Evolutionary conservation across 2,113 vertebrate genomes (phyloP).

Genomic region (Oenanthe melanoleuca): DNA sequence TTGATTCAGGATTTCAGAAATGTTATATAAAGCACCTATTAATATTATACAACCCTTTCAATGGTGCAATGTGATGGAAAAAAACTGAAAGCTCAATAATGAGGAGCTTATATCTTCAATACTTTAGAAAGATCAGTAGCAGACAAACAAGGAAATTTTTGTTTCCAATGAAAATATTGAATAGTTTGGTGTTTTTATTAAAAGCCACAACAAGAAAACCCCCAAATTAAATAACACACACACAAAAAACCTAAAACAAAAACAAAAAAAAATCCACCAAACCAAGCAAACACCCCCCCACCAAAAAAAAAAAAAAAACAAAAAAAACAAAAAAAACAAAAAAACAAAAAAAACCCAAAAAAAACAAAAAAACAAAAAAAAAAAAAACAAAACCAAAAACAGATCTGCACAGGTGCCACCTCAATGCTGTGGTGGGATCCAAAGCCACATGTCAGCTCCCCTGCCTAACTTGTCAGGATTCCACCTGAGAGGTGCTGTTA

Average conservation of each 20-base stretch:
- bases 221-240: neutral
- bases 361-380: neutral
- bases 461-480: too few relatives aligned
- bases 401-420: neutral
- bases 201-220: neutral
- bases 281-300: neutral
- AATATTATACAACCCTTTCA: neutral
- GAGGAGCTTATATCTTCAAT: neutral
- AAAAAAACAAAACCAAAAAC: neutral
- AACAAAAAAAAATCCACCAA: neutral
- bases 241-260: neutral
- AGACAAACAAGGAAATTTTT: neutral
- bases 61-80: neutral
- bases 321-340: neutral
- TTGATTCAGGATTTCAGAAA: neutral
- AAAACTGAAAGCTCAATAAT: neutral
- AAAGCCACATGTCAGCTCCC: neutral
- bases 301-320: neutral
- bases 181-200: neutral
- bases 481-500: too few relatives aligned
- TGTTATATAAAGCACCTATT: neutral
- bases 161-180: neutral
- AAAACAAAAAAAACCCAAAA: neutral
- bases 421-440: neutral
- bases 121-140: neutral